Percentiles rank a stretch among this genome's conserved stretches.
phyloP scores from a whole-genome alignment of 2,797 vertebrate genomes.

The Cichlasoma orientale region DNA sequence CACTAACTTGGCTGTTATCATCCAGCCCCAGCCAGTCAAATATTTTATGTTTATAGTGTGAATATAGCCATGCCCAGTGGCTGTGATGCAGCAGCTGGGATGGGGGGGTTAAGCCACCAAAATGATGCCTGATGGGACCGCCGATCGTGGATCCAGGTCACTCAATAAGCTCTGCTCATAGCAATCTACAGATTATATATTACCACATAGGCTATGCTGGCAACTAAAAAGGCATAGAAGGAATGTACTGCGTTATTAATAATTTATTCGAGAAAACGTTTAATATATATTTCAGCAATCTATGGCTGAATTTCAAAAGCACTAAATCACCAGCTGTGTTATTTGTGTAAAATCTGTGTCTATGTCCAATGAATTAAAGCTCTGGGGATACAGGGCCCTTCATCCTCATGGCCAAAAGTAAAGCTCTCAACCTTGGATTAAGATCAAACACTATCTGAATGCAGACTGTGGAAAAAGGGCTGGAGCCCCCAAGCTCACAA shows the following conservation, averaged over 20 bases:
- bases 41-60: slow-evolving; percentile 15
- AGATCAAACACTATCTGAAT: slow-evolving; percentile 51
- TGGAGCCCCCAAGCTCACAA: slow-evolving; percentile 20
- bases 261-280: not conserved
- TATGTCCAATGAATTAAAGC: slow-evolving; percentile 16
- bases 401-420: slow-evolving; percentile 13
- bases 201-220: not conserved
- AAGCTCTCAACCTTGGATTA: slow-evolving; percentile 45
- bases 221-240: not conserved
- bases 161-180: slow-evolving; percentile 31
- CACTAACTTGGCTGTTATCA: slow-evolving; percentile 19
- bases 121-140: slow-evolving; percentile 27
- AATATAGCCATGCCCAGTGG: slow-evolving; percentile 2
- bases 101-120: slow-evolving; percentile 27
- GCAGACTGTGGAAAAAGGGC: slow-evolving; percentile 37
- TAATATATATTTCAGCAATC: not conserved
- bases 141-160: slow-evolving; percentile 41
- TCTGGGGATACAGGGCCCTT: slow-evolving; percentile 16
- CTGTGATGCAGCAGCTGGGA: slow-evolving; percentile 19
- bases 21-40: not conserved
- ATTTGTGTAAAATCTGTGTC: slow-evolving; percentile 1
- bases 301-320: not conserved
- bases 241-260: not conserved
- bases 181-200: slow-evolving; percentile 35
- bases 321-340: slow-evolving; percentile 1